These are phyloP conservation scores for Caenorhabditis sp. DNA, from an alignment of 2,888 invertebrate species.

Conservation along the genomic window DNA sequence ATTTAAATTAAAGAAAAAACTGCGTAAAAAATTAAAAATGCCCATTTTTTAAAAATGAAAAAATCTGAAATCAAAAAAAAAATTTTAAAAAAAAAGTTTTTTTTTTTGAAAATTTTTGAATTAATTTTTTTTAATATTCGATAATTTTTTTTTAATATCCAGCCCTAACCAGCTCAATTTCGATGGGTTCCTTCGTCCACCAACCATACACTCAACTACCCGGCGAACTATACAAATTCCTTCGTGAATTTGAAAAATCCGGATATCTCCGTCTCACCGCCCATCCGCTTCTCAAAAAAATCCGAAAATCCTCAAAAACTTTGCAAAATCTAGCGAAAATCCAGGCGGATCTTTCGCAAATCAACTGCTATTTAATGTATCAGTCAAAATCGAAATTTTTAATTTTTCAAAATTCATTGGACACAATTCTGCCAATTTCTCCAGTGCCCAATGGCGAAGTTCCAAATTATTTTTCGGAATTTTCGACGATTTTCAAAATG, in stretches of 20 bases:
- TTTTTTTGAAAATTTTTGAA: neutral
- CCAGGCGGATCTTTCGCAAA: slow-evolving; percentile 26
- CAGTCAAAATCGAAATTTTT: slow-evolving; percentile 28
- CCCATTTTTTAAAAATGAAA: neutral
- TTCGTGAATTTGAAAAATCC: slow-evolving; percentile 31
- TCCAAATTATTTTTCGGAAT: slow-evolving; percentile 19
- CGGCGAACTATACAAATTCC: slow-evolving; percentile 42
- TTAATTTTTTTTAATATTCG: neutral
- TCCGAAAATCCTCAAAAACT: slow-evolving; percentile 12
- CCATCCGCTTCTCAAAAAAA: slow-evolving; percentile 30
- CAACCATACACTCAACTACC: slow-evolving; percentile 40
- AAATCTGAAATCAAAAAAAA: neutral
- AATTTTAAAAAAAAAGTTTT: neutral
- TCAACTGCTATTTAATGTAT: slow-evolving; percentile 48
- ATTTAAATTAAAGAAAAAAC: too few species aligned
- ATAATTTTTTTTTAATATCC: neutral
- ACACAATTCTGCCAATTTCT: slow-evolving; percentile 20
- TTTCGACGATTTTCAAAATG: slow-evolving; percentile 26
- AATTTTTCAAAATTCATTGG: slow-evolving; percentile 31
- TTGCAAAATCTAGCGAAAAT: slow-evolving; percentile 9
- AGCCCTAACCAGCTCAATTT: slow-evolving; percentile 47
- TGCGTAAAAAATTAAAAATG: too few species aligned
- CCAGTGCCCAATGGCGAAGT: slow-evolving; percentile 1
- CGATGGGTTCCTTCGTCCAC: slow-evolving; percentile 52
- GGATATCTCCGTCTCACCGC: slow-evolving; percentile 32